Conservation (phyloP, 2,888 invertebrate genomes). For the Eudasyphora cyanicolor region DNA sequence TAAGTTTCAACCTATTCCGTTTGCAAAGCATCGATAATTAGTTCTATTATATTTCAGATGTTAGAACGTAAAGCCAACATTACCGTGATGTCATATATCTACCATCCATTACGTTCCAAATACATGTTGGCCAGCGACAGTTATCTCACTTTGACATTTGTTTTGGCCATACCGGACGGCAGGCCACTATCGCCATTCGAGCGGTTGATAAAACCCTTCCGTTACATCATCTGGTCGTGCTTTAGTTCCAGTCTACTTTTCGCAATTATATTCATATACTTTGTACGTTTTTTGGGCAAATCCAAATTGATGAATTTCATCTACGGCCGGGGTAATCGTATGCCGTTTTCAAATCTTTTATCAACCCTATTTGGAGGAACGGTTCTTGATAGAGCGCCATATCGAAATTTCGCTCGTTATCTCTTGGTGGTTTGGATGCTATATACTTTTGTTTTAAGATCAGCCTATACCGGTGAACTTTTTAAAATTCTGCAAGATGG, state of each 20-base stretch:
- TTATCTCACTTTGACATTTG: constrained; percentile 71
- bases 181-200: constrained; percentile 69
- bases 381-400: constrained; percentile 67
- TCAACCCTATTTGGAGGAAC: constrained; percentile 70
- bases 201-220: constrained; percentile 73
- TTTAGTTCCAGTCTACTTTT: constrained; percentile 68
- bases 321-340: constrained; percentile 70
- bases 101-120: constrained; percentile 66
- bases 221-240: constrained; percentile 73
- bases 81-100: constrained; percentile 71
- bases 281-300: constrained; percentile 65
- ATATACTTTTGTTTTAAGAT: constrained; percentile 72
- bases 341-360: constrained; percentile 71
- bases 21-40: neutral
- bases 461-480: constrained; percentile 74
- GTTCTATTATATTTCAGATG: constrained; percentile 66
- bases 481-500: constrained; percentile 74
- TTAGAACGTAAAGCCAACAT: constrained; percentile 72
- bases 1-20: neutral
- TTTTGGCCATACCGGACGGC: constrained; percentile 72
- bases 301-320: constrained; percentile 67
- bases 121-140: constrained; percentile 71
- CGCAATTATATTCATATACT: constrained; percentile 66
- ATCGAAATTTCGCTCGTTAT: constrained; percentile 74
- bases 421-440: constrained; percentile 74